Evolutionary conservation across 2,888 invertebrate genomes (phyloP).

Genomic region (Linnaemya vulpina): DNA sequence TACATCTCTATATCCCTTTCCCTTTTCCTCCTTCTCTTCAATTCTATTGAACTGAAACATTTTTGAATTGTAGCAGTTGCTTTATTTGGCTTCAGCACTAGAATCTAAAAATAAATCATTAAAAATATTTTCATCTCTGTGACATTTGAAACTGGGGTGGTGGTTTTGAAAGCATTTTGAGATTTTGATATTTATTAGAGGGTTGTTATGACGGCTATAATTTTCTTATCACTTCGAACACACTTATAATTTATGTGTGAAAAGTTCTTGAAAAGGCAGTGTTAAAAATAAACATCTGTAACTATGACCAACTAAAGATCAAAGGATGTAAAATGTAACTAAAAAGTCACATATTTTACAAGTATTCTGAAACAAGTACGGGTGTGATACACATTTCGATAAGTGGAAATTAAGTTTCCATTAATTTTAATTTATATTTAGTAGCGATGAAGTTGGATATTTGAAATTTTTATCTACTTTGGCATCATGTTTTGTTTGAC

Average conservation of each 20-base stretch:
- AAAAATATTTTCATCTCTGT: slow-evolving; percentile 4
- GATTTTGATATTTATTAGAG: not conserved
- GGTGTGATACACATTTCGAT: too few species aligned
- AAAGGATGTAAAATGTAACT: not conserved
- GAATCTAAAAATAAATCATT: not conserved
- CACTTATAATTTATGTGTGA: slow-evolving; percentile 10
- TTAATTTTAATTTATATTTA: too few species aligned
- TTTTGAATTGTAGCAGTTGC: not conserved
- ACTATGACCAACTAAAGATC: not conserved
- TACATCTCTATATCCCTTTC: not conserved
- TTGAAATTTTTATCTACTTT: too few species aligned
- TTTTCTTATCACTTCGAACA: not conserved
- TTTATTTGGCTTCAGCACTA: not conserved
- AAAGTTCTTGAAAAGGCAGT: not conserved
- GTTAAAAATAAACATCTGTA: not conserved
- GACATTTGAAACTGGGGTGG: not conserved
- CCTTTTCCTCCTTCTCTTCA: not conserved
- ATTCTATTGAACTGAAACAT: not conserved
- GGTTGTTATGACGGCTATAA: not conserved
- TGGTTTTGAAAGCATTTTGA: slow-evolving; percentile 1
- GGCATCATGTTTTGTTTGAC: too few species aligned
- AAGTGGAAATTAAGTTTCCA: too few species aligned
- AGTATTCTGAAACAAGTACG: too few species aligned
- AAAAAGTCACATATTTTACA: too few species aligned
- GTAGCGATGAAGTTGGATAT: too few species aligned